Base-by-base conservation (phyloP, 2,797 vertebrate genomes). In the Aphelocoma californica region DNA sequence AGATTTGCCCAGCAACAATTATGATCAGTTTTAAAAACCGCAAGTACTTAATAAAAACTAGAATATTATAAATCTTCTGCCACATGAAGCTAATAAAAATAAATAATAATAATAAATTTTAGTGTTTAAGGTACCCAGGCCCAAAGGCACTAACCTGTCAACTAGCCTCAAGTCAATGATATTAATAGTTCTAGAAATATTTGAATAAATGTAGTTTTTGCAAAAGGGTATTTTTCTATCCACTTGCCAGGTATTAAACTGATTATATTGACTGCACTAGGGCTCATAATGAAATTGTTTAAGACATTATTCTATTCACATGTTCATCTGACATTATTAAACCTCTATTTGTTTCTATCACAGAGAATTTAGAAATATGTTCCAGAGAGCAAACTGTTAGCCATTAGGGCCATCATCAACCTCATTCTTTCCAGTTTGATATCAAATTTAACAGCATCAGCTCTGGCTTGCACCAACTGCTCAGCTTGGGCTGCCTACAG, bases 51-150 rank as follows among this genome's bases (percentile, higher is more conserved):
- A 96, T 97, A 94, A 94, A 96, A 96, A 65, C 74, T 87, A 85
- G 91, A 96, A 93, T 93, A 95, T 88, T 94, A 97, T 95, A 96
- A 96, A 96, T 97, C 95, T 95, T 95, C 93, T 93, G 93, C 89
- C 94, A 95, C 71, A 73, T 60, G 16, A 95, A 94, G 56, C 92
- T 97, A 96, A 96, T 96, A 96, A 96, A 97, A 97, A 97, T 92
- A 95, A 96, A 96, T 95, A 95, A 92, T 96, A 96, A 97, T 93
- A 88, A 96, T 96, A 95, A 92, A 96, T 97, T 97, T 94, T 95
- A 92, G 94, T 95, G 86, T 56, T 88, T 78, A 85, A 93, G 90
- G 69, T 82, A 95, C 47, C 62, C 81, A 53, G 83, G 53, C 90
- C 90, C 80, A 86, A 93, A 96, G 40, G 83, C 89, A 94, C 40